Evolutionary conservation across 2,113 vertebrate genomes (phyloP), one percentile per base, ranked within the genome.

Genomic region (Empidonax alnorum): DNA sequence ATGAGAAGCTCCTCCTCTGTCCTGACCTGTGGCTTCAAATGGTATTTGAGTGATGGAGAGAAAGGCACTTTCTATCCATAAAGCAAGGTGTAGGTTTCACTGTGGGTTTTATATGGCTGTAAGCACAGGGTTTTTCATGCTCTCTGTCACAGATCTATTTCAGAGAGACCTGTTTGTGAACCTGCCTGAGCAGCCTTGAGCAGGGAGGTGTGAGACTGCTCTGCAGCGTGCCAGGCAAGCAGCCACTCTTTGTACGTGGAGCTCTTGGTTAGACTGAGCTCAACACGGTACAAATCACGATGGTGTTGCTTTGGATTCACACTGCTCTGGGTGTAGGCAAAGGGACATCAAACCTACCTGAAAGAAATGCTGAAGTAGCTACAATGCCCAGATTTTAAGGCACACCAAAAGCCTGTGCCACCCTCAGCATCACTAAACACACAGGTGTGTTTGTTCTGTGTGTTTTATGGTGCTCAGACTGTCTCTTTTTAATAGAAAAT

Each of bases 201-300:
- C 78, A 58, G 74, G 0, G 6, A 79, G 56, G 83, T 61, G 69
- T 46, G 82, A 69, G 69, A 12, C 22, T 23, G 66, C 61, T 69
- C 71, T 82, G 80, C 17, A 22, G 25, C 2, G 0, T 4, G 24
- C 6, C 23, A 68, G 67, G 49, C 66, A 83, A 28, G 71, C 10
- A 33, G 47, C 21, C 47, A 0, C 53, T n/a, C 78, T 24, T 67
- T 5, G 27, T 31, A 7, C 0, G 0, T 2, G 8, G 35, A 94
- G 56, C 42, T 72, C 72, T 61, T n/a, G 47, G 42, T 59, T 2
- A 39, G 47, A 69, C 87, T 61, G 52, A 42, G 42, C 20, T n/a
- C 62, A 46, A 22, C 0, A 1, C 39, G 68, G 5, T 23, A 47
- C 39, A 84, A 31, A 74, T 35, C 55, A 4, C 12, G 46, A 24